A percentile compares a stretch with the other conserved stretches of the same genome.
Conservation (phyloP, 2,888 invertebrate genomes). For the Sinodicranocentrus sp. region DNA sequence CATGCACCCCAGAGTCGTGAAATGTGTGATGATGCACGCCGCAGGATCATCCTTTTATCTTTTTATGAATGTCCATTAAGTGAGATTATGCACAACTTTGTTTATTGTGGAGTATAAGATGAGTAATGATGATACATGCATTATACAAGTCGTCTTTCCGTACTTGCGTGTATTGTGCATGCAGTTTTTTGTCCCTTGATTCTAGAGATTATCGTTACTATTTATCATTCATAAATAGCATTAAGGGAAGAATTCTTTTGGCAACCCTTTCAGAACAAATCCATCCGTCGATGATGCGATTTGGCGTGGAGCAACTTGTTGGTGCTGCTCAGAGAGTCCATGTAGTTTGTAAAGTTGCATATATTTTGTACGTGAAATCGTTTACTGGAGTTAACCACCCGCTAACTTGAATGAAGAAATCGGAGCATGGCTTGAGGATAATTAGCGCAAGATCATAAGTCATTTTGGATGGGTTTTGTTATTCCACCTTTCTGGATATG, state of each 20-base stretch:
- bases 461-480: too few relatives aligned
- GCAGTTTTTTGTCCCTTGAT: background rate
- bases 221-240: conserved; percentile 35
- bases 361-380: too few relatives aligned
- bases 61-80: conserved; percentile 29
- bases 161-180: background rate
- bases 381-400: too few relatives aligned
- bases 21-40: background rate
- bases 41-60: conserved; percentile 37
- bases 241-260: conserved; percentile 19
- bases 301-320: too few relatives aligned
- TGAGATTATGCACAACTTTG: conserved; percentile 27
- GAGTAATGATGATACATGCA: conserved; percentile 1
- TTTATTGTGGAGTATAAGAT: conserved; percentile 12
- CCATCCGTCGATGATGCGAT: conserved; percentile 33
- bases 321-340: too few relatives aligned
- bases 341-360: too few relatives aligned
- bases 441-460: too few relatives aligned
- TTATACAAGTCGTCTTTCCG: background rate
- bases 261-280: conserved; percentile 46
- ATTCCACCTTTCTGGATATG: too few relatives aligned
- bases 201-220: conserved; percentile 4
- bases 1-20: background rate
- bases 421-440: too few relatives aligned
- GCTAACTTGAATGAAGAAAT: too few relatives aligned